Evolutionary conservation across 2,888 invertebrate genomes (phyloP).

Genomic region (Anagyrus pseudococci): DNA sequence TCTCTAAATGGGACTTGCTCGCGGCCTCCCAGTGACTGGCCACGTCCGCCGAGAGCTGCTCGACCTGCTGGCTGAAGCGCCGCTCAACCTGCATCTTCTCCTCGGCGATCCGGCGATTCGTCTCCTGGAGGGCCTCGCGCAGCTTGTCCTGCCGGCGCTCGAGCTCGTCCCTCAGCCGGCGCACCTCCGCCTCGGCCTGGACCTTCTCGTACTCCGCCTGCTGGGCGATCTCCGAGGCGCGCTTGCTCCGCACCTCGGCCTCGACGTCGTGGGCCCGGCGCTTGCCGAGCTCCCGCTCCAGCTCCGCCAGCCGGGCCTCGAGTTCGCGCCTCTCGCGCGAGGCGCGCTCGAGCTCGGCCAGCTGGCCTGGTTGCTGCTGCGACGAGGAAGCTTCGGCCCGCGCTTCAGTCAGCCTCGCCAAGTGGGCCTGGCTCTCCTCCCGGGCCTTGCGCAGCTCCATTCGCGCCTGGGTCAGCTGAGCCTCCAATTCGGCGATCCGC

Average conservation of each 20-base stretch:
- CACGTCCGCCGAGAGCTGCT: slow-evolving; percentile 80
- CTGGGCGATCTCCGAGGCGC: slow-evolving; percentile 75
- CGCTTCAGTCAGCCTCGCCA: slow-evolving; percentile 52
- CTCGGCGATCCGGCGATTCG: slow-evolving; percentile 71
- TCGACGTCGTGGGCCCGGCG: slow-evolving; percentile 71
- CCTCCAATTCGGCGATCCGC: slow-evolving; percentile 83
- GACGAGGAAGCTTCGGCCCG: slow-evolving; percentile 4
- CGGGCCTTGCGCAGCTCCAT: slow-evolving; percentile 78
- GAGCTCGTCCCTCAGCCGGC: slow-evolving; percentile 78
- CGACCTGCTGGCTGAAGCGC: slow-evolving; percentile 75
- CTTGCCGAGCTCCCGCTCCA: slow-evolving; percentile 71
- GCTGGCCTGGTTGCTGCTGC: slow-evolving; percentile 9
- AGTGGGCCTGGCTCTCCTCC: slow-evolving; percentile 68
- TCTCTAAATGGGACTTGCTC: slow-evolving; percentile 73
- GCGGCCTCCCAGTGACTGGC: slow-evolving; percentile 83
- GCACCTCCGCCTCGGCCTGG: slow-evolving; percentile 77
- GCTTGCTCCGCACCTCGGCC: slow-evolving; percentile 70
- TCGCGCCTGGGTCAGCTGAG: slow-evolving; percentile 79
- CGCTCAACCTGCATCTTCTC: slow-evolving; percentile 77
- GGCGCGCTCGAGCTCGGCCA: slow-evolving; percentile 49
- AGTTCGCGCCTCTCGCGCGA: slow-evolving; percentile 53
- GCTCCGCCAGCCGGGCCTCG: slow-evolving; percentile 66
- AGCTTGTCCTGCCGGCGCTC: slow-evolving; percentile 78
- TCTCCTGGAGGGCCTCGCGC: slow-evolving; percentile 73
- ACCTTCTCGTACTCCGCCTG: slow-evolving; percentile 80